These are phyloP conservation scores for Orchesella flavescens DNA, from an alignment of 2,888 invertebrate species.

Conservation along the genomic window DNA sequence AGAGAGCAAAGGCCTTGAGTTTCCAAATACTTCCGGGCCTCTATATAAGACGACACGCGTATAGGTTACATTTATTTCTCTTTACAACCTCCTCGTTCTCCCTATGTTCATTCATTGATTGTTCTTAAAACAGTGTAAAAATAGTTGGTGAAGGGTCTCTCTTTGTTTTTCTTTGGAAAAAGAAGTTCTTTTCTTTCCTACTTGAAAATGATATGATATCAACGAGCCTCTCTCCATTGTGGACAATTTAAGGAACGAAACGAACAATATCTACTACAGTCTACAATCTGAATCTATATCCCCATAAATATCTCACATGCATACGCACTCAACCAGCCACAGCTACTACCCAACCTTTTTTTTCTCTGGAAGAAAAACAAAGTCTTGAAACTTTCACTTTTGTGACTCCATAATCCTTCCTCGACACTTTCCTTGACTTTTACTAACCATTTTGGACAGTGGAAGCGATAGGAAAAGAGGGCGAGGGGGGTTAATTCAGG, in stretches of 20 bases:
- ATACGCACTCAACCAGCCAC: not conserved
- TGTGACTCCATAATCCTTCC: slow-evolving; percentile 5
- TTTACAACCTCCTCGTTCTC: too few relatives aligned
- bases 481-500: slow-evolving; percentile 5
- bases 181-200: too few relatives aligned
- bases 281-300: not conserved
- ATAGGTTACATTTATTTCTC: too few relatives aligned
- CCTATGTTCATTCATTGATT: too few relatives aligned
- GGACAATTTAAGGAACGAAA: too few relatives aligned
- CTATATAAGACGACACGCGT: too few relatives aligned
- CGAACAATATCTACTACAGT: slow-evolving; percentile 22
- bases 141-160: too few relatives aligned
- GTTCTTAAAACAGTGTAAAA: too few relatives aligned
- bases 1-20: slow-evolving; percentile 25
- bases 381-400: slow-evolving; percentile 31
- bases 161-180: too few relatives aligned
- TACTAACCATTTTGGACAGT: not conserved
- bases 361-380: not conserved
- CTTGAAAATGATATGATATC: too few relatives aligned
- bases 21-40: not conserved
- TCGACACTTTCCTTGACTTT: not conserved
- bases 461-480: not conserved
- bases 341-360: slow-evolving; percentile 11
- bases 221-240: too few relatives aligned
- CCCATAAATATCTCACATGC: slow-evolving; percentile 50